Conservation (phyloP, 64 coral and sea anemone species). For the Montipora foliosa region DNA sequence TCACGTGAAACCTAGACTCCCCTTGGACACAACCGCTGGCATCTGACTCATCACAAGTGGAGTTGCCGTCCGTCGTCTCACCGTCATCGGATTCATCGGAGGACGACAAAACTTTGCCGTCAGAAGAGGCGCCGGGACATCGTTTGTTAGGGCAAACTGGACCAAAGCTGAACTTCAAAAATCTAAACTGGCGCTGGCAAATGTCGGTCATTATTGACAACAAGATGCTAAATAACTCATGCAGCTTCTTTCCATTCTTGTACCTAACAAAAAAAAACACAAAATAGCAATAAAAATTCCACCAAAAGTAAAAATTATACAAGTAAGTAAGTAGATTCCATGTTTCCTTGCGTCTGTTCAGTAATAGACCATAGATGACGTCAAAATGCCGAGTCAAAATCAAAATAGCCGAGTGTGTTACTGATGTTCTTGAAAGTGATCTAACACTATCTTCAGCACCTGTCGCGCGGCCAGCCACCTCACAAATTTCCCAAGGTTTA, state of each 20-base stretch:
- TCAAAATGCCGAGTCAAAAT: too few species aligned
- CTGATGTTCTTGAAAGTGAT: too few species aligned
- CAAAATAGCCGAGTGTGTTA: too few species aligned
- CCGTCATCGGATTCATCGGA: neutral
- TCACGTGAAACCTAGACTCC: slow-evolving; percentile 16
- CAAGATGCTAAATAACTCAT: slow-evolving; percentile 34
- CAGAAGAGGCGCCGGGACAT: slow-evolving; percentile 29
- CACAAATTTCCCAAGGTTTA: too few species aligned
- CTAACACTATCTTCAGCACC: too few species aligned
- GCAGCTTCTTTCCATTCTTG: slow-evolving; percentile 39
- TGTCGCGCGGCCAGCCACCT: too few species aligned
- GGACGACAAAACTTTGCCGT: neutral
- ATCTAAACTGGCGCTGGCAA: slow-evolving; percentile 53
- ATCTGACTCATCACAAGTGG: slow-evolving; percentile 14
- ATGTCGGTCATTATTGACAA: slow-evolving; percentile 52
- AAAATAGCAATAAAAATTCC: neutral
- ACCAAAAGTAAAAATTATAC: neutral
- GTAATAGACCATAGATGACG: too few species aligned
- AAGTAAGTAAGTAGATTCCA: too few species aligned
- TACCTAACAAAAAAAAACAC: neutral
- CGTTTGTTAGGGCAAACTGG: slow-evolving; percentile 50
- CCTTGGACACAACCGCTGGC: neutral
- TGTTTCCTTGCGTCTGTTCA: too few species aligned
- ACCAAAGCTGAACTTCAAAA: slow-evolving; percentile 61
- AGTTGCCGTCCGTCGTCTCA: neutral